These are phyloP conservation scores for Anguilla rostrata DNA, from an alignment of 2,113 vertebrate species.

Conservation along the genomic window DNA sequence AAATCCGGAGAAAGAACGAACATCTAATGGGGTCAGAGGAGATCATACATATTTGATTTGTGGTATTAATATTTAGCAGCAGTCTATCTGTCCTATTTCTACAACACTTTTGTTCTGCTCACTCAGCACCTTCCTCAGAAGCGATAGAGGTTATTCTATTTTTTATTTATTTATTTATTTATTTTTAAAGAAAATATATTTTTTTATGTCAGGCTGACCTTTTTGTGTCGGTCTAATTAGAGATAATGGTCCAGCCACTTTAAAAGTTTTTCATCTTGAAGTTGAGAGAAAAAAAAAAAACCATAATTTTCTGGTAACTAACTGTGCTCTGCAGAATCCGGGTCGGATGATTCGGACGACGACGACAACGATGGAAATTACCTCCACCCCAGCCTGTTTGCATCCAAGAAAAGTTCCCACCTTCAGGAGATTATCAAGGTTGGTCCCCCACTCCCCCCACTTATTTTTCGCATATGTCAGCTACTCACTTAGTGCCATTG, in stretches of 20 bases:
- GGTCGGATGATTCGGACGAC: conserved; percentile 71
- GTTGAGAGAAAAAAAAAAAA: neutral
- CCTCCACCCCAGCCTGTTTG: conserved; percentile 94
- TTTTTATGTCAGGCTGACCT: neutral
- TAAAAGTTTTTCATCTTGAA: neutral
- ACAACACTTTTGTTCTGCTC: neutral
- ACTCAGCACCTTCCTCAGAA: neutral
- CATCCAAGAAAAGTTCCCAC: conserved; percentile 83
- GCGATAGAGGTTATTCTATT: too few relatives aligned
- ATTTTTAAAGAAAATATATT: neutral
- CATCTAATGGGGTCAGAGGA: too few relatives aligned
- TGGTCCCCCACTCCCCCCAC: neutral
- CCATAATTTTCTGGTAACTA: neutral
- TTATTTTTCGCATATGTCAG: neutral
- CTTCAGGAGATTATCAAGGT: conserved; percentile 96
- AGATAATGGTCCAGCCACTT: neutral
- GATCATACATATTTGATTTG: neutral
- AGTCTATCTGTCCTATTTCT: neutral
- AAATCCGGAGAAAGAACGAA: too few relatives aligned
- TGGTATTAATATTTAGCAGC: neutral
- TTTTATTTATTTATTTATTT: too few relatives aligned
- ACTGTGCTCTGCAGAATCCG: conserved; percentile 20
- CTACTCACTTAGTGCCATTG: neutral
- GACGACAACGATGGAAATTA: conserved; percentile 85
- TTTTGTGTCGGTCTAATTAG: neutral